phyloP scores from a whole-genome alignment of 2,797 vertebrate species.

The Pogonophryne albipinna region DNA sequence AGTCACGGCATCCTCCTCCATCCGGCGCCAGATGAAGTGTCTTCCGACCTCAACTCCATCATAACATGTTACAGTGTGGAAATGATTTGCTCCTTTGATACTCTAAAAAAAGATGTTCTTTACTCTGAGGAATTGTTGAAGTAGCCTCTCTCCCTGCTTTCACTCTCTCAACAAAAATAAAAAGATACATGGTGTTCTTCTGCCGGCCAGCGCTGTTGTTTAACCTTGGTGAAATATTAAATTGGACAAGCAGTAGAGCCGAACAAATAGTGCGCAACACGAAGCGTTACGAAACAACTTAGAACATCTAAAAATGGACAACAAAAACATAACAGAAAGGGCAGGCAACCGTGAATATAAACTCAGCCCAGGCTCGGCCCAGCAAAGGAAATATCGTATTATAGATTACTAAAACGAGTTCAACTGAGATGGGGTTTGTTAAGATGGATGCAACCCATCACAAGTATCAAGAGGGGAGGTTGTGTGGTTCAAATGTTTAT shows the following conservation, averaged over 20 bases:
- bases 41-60: slow-evolving; percentile 74
- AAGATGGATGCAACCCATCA: slow-evolving; percentile 55
- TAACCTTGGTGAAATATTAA: slow-evolving; percentile 79
- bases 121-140: slow-evolving; percentile 71
- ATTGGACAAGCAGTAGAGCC: slow-evolving; percentile 78
- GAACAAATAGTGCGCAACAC: slow-evolving; percentile 74
- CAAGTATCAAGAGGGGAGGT: slow-evolving; percentile 14
- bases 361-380: slow-evolving; percentile 38
- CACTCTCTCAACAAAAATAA: slow-evolving; percentile 75
- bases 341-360: slow-evolving; percentile 55
- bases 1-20: slow-evolving; percentile 67
- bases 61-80: slow-evolving; percentile 75
- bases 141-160: slow-evolving; percentile 72
- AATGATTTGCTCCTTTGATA: slow-evolving; percentile 79
- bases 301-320: slow-evolving; percentile 74
- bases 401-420: slow-evolving; percentile 65
- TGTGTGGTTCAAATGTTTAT: slow-evolving; percentile 42
- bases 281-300: slow-evolving; percentile 72
- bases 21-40: slow-evolving; percentile 73
- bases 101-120: slow-evolving; percentile 69
- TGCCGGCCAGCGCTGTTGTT: slow-evolving; percentile 69
- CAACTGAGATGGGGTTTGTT: slow-evolving; percentile 46
- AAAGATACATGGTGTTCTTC: slow-evolving; percentile 75
- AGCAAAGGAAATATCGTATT: slow-evolving; percentile 49
- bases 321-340: slow-evolving; percentile 62